Percentiles rank a stretch among this genome's conserved stretches.
phyloP scores from a whole-genome alignment of 2,113 vertebrate species.

The Enhydra lutris region DNA sequence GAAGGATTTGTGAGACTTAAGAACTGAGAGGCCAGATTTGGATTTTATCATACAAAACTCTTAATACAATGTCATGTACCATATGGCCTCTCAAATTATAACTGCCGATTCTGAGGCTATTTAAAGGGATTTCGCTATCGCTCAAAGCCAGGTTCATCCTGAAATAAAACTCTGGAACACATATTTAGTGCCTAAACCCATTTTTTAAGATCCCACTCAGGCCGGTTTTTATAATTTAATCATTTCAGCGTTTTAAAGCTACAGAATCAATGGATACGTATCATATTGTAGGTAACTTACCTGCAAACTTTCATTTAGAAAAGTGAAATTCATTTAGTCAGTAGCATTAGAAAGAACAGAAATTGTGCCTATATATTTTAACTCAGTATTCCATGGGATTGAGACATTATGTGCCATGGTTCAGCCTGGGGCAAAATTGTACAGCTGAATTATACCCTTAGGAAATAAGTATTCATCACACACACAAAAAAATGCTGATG shows the following conservation, averaged over 20 bases:
- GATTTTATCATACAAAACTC: conserved; percentile 54
- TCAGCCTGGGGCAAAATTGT: conserved; percentile 41
- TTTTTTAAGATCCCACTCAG: conserved; percentile 34
- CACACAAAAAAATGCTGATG: conserved; percentile 8
- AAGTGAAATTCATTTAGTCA: conserved; percentile 44
- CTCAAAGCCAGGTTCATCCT: conserved; percentile 46
- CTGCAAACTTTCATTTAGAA: conserved; percentile 47
- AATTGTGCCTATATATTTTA: conserved; percentile 49
- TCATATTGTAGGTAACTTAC: background rate
- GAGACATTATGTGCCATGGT: conserved; percentile 39
- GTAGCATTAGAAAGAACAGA: conserved; percentile 30
- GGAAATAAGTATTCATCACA: conserved; percentile 62
- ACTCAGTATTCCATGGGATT: conserved; percentile 43
- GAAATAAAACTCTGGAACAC: conserved; percentile 55
- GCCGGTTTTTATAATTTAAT: conserved; percentile 44
- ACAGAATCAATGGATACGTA: background rate
- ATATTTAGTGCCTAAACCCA: background rate
- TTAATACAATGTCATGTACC: conserved; percentile 47
- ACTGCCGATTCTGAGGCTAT: conserved; percentile 8
- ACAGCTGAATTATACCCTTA: conserved; percentile 48
- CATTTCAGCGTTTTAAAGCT: conserved; percentile 32
- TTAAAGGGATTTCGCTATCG: conserved; percentile 38
- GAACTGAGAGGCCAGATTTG: conserved; percentile 29
- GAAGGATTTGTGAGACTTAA: conserved; percentile 15
- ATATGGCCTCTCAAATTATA: conserved; percentile 37